These are phyloP conservation scores for Drosophila subpulchrella DNA, from an alignment of 1,140 invertebrate species.

Conservation along the genomic window DNA sequence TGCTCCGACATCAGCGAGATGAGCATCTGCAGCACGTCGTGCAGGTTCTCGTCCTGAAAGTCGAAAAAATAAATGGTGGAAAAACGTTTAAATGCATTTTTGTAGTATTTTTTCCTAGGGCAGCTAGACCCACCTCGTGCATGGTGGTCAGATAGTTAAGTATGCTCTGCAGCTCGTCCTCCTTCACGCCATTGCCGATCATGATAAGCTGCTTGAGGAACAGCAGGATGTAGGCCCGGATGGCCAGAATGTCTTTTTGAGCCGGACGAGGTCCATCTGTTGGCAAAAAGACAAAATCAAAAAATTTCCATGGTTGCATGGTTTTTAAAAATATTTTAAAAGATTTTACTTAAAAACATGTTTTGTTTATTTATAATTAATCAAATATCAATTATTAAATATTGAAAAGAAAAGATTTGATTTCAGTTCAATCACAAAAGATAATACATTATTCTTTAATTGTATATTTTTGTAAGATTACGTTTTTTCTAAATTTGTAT, in stretches of 20 bases:
- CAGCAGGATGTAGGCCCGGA: slow-evolving; percentile 96
- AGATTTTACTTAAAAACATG: too few relatives aligned
- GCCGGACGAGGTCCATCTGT: slow-evolving; percentile 96
- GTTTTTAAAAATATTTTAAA: too few relatives aligned
- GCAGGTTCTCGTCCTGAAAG: slow-evolving; percentile 97
- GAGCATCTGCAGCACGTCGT: slow-evolving; percentile 98
- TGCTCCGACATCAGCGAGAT: slow-evolving; percentile 99
- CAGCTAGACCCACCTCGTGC: slow-evolving; percentile 90
- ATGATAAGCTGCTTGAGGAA: slow-evolving; percentile 98
- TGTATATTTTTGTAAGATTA: too few relatives aligned
- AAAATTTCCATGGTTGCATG: too few relatives aligned
- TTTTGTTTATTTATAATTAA: too few relatives aligned
- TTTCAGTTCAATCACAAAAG: too few relatives aligned
- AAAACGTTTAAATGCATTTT: too few relatives aligned
- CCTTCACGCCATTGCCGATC: slow-evolving; percentile 98
- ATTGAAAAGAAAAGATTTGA: too few relatives aligned
- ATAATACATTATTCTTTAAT: too few relatives aligned
- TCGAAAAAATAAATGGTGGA: neutral
- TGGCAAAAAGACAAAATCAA: neutral
- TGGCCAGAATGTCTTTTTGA: slow-evolving; percentile 96
- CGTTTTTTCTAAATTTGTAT: too few relatives aligned
- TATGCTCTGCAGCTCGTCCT: slow-evolving; percentile 99
- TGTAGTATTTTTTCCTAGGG: neutral
- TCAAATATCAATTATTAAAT: too few relatives aligned
- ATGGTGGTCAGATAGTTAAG: slow-evolving; percentile 99